These are phyloP conservation scores for Eupithecia exiguata DNA, from an alignment of 2,888 invertebrate genomes.

Conservation along the genomic window DNA sequence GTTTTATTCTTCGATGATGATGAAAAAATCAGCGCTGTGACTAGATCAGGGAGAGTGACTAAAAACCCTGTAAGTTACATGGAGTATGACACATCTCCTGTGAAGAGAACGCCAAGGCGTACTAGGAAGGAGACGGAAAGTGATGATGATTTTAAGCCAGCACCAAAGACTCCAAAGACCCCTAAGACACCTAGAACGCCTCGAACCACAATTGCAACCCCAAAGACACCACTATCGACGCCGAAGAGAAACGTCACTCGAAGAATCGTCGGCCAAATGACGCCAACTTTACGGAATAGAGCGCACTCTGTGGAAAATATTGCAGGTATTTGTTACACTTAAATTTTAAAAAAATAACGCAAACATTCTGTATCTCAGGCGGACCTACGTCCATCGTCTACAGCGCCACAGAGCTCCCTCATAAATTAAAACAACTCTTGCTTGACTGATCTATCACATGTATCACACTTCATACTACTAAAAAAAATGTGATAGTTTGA, in stretches of 20 bases:
- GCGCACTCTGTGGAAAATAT: conserved; percentile 70
- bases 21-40: conserved; percentile 55
- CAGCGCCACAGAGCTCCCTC: not conserved
- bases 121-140: conserved; percentile 56
- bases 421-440: not conserved
- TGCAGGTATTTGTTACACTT: conserved; percentile 56
- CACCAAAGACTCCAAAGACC: conserved; percentile 53
- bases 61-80: conserved; percentile 59
- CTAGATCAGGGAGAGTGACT: conserved; percentile 60
- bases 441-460: no score
- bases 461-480: no score
- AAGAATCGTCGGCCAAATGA: conserved; percentile 68
- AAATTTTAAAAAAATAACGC: no score
- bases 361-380: no score
- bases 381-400: not conserved
- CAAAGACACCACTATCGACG: conserved; percentile 56
- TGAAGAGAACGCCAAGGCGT: conserved; percentile 64
- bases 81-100: conserved; percentile 63
- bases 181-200: conserved; percentile 56
- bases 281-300: conserved; percentile 67
- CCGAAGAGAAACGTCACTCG: conserved; percentile 64
- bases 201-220: conserved; percentile 55
- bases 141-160: conserved; percentile 69
- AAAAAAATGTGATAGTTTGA: no score
- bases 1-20: conserved; percentile 67